Evolutionary conservation across 2,888 invertebrate genomes (phyloP), one percentile per base, ranked within the genome.

Genomic region (Melipona bicolor): DNA sequence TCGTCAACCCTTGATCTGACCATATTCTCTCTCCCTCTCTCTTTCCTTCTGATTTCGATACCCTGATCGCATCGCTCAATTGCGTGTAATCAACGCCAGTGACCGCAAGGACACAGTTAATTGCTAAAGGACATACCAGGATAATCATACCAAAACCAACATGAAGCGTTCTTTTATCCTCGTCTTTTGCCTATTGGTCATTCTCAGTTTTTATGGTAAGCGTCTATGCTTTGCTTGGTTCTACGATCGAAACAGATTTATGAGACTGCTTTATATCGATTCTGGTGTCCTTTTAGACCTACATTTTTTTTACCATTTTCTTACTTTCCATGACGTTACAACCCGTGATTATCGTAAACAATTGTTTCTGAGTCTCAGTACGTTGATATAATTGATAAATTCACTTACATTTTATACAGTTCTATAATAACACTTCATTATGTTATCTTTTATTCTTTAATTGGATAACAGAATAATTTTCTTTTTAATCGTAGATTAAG

Each of bases 1-100:
- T 89, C 87, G 89, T 84, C 84, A 84, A 87, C 88, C 91, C 89
- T 78, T 86, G 69, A 81, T 79, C 64, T 24, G 43, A 65, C 50
- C 50, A 52, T 69, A 62, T 71, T 83, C 71, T 77, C 76, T 72
- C 13, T 77, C 76, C 70, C 13, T 17, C 27, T 52, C 5, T 15
- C n/a, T 21, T 68, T 17, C 21, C 32, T 73, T 62, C 81, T 43
- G 43, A 43, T 43, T 43, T 43, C 43, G 43, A 43, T 43, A 11
- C 9, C 43, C 43, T 43, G 43, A 43, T 43, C 43, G 43, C 71
- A 52, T 72, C 27, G 52, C 68, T 59, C 69, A 65, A 56, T 61
- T 70, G 72, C 74, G 78, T 59, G 59, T 50, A 75, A 65, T 27
- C 17, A n/a, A 72, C 65, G 43, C 52, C 50, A 36, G 78, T 64